A percentile compares a stretch with the other conserved stretches of the same genome.
These are phyloP conservation scores for Myanophis thanlyinensis DNA, from an alignment of 2,113 vertebrate species.

Conservation along the genomic window DNA sequence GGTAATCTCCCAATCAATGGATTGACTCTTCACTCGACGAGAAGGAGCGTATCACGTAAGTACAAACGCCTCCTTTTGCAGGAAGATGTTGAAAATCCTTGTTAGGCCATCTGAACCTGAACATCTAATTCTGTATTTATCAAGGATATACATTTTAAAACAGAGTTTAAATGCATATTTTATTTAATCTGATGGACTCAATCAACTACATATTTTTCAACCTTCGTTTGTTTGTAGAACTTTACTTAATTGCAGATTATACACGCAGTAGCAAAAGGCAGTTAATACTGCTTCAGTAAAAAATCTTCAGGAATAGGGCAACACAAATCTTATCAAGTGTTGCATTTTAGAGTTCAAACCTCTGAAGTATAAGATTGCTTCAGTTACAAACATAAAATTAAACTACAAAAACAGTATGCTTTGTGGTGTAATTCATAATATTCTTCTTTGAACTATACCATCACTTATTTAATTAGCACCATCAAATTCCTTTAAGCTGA, in stretches of 20 bases:
- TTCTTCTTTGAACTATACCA: slow-evolving; percentile 60
- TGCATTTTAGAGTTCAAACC: not conserved
- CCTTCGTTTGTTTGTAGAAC: not conserved
- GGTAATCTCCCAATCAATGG: no score
- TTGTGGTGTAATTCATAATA: slow-evolving; percentile 57
- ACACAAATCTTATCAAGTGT: slow-evolving; percentile 38
- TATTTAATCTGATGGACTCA: not conserved
- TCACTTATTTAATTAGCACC: slow-evolving; percentile 64
- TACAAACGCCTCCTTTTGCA: no score
- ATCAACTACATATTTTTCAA: slow-evolving; percentile 2
- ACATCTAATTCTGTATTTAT: not conserved
- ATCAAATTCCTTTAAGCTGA: slow-evolving; percentile 66
- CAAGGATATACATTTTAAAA: not conserved
- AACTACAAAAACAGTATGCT: slow-evolving; percentile 52
- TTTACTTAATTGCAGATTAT: not conserved
- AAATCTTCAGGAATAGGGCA: slow-evolving; percentile 27
- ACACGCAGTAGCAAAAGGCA: slow-evolving; percentile 2
- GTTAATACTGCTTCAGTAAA: slow-evolving; percentile 31
- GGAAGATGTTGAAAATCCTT: no score
- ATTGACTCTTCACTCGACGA: no score
- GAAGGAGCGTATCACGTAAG: no score
- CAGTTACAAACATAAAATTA: slow-evolving; percentile 45
- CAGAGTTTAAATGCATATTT: not conserved
- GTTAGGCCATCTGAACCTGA: not conserved
- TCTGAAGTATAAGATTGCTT: slow-evolving; percentile 19